A percentile compares a stretch with the other conserved stretches of the same genome.
These are phyloP conservation scores for Carapus acus DNA, from an alignment of 2,797 vertebrate genomes.

Conservation along the genomic window DNA sequence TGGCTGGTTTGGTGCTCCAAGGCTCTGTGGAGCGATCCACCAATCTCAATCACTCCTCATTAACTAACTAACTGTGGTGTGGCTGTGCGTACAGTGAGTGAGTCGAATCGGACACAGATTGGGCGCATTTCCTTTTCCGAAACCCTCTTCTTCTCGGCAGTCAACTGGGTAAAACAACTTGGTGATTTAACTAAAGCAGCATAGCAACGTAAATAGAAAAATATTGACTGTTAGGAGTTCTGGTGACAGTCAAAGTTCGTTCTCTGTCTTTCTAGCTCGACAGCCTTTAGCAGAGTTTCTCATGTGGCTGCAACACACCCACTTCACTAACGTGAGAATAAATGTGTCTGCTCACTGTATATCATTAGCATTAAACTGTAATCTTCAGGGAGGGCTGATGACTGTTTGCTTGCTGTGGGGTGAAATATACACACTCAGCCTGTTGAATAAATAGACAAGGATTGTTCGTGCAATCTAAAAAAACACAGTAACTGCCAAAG, in stretches of 20 bases:
- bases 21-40: no score
- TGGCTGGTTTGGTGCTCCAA: no score
- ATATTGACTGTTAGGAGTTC: conserved; percentile 23
- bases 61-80: conserved; percentile 34
- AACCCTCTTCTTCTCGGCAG: conserved; percentile 25
- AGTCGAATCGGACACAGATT: conserved; percentile 20
- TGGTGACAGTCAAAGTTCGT: conserved; percentile 12
- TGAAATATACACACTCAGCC: conserved; percentile 47
- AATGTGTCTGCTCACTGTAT: conserved; percentile 34
- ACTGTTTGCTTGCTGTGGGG: conserved; percentile 48
- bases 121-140: conserved; percentile 20
- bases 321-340: conserved; percentile 50
- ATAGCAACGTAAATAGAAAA: conserved; percentile 38
- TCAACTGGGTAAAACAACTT: conserved; percentile 19
- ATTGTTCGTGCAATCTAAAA: conserved; percentile 36
- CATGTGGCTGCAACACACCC: conserved; percentile 13
- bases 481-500: conserved; percentile 27
- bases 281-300: conserved; percentile 17
- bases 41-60: conserved; percentile 51
- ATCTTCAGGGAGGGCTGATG: conserved; percentile 35
- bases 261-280: conserved; percentile 28
- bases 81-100: conserved; percentile 8
- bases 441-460: conserved; percentile 48
- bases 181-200: conserved; percentile 35
- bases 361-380: conserved; percentile 53